phyloP scores from a whole-genome alignment of 30 jellyfish, hydroid and myxozoan species.

The Aurelia aurita complex sp. Pacific region DNA sequence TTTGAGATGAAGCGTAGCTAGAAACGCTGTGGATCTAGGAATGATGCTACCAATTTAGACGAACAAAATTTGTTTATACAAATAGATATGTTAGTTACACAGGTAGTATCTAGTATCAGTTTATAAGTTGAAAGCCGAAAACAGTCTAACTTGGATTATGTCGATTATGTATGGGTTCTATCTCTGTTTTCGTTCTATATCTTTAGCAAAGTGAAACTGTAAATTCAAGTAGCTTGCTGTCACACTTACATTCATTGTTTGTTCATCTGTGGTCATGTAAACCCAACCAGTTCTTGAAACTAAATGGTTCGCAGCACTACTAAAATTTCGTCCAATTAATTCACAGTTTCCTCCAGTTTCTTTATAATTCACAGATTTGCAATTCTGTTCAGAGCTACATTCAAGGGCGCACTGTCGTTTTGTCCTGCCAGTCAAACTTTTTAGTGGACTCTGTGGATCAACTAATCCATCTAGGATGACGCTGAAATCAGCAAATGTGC shows the following conservation, averaged over 20 bases:
- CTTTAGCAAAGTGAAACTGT: too few species aligned
- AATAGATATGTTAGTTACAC: too few species aligned
- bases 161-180: too few species aligned
- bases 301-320: neutral
- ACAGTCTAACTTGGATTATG: too few species aligned
- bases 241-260: slow-evolving; percentile 6
- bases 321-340: slow-evolving; percentile 19
- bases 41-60: too few species aligned
- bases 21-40: too few species aligned
- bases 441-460: slow-evolving; percentile 7
- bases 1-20: too few species aligned
- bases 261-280: slow-evolving; percentile 28
- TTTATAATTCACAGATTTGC: slow-evolving; percentile 37
- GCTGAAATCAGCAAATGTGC: slow-evolving; percentile 14
- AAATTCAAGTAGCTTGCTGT: too few species aligned
- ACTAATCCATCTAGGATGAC: slow-evolving; percentile 4
- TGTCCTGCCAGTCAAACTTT: slow-evolving; percentile 14
- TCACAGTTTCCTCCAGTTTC: slow-evolving; percentile 40
- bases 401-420: slow-evolving; percentile 30
- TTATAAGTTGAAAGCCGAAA: too few species aligned
- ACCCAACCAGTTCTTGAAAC: slow-evolving; percentile 20
- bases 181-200: too few species aligned
- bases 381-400: slow-evolving; percentile 19
- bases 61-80: too few species aligned
- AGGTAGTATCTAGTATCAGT: too few species aligned